Conservation (phyloP, 2,113 vertebrate species). For the Ovis aries region DNA sequence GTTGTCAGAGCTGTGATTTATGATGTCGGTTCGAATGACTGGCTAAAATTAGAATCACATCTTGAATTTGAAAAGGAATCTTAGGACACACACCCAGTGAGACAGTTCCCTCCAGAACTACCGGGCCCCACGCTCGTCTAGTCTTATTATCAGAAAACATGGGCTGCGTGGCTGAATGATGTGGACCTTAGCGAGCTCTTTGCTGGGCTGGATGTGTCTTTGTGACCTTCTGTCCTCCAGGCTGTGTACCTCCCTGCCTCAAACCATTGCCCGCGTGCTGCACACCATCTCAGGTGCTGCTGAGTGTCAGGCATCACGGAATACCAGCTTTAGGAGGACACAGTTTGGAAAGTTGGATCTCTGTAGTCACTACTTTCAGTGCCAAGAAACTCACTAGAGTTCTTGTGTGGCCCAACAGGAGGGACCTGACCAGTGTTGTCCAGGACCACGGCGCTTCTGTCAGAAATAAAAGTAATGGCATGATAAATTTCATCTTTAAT, state of each 20-base stretch:
- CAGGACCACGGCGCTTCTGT: not conserved
- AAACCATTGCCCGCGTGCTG: accelerated
- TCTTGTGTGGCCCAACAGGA: no score
- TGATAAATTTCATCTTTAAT: not conserved
- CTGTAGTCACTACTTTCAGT: not conserved
- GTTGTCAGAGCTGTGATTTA: not conserved
- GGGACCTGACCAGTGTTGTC: not conserved
- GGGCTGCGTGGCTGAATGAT: accelerated
- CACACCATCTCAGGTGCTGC: not conserved
- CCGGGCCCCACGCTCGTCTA: accelerated
- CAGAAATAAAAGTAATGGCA: not conserved
- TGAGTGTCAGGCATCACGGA: accelerated
- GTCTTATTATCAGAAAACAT: not conserved
- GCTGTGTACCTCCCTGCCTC: not conserved
- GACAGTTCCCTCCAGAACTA: not conserved
- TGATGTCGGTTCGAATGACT: not conserved
- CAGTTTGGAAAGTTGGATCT: not conserved
- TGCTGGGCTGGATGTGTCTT: not conserved
- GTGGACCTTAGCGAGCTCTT: not conserved
- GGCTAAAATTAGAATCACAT: not conserved
- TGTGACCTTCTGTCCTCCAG: not conserved
- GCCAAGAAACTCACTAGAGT: not conserved
- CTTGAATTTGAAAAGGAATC: not conserved
- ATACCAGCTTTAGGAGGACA: no score
- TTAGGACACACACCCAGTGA: not conserved